Evolutionary conservation across 2,113 vertebrate species (phyloP).

Genomic region (Toxotes jaculatrix): DNA sequence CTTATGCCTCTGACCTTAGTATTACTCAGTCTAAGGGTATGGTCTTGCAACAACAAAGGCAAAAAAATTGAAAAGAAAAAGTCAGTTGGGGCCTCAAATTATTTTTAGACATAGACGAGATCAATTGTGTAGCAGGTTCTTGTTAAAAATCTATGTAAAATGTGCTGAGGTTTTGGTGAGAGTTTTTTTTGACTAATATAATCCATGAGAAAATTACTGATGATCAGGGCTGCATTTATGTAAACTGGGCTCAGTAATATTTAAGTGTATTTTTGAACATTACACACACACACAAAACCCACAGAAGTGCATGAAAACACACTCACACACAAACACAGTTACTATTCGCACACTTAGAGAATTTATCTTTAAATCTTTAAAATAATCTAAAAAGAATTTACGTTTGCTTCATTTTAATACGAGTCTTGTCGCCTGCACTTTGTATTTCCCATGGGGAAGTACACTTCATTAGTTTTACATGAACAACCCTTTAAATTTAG

Average conservation of each 20-base stretch:
- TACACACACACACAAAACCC: neutral
- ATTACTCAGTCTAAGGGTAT: neutral
- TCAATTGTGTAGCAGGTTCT: neutral
- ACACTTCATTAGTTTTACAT: conserved; percentile 54
- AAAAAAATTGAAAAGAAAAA: neutral
- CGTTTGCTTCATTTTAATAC: conserved; percentile 17
- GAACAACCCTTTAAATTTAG: conserved; percentile 75
- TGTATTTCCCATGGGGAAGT: conserved; percentile 18
- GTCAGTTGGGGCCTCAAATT: neutral
- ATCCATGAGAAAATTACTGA: neutral
- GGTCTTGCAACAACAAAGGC: neutral
- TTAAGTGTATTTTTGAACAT: too few relatives aligned
- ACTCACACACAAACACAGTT: neutral
- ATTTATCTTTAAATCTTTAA: neutral
- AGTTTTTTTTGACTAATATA: neutral
- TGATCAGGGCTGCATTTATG: neutral
- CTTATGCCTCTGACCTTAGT: neutral
- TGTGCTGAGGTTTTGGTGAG: neutral
- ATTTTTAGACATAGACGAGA: neutral
- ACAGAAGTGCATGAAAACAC: neutral
- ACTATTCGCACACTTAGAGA: neutral
- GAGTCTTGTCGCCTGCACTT: conserved; percentile 5
- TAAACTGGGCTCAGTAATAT: neutral
- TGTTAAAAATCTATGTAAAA: neutral
- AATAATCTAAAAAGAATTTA: neutral